Evolutionary conservation across 2,888 invertebrate species (phyloP), one percentile per base, ranked within the genome.

Genomic region (Sesia bembeciformis): DNA sequence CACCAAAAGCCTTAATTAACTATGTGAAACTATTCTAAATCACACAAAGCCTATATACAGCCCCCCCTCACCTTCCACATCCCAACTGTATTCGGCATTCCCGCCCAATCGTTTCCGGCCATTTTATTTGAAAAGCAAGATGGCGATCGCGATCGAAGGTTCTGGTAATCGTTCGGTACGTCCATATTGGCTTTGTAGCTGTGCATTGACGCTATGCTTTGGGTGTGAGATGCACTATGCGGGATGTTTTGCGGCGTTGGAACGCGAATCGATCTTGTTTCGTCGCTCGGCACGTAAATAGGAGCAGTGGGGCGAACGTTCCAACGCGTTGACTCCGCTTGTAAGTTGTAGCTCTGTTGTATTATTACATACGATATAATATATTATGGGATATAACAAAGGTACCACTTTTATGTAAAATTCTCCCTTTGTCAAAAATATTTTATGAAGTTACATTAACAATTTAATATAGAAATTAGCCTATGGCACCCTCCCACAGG

Each of bases 31-130:
- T 46, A 46, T n/a, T 8, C 46, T 8, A 46, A 46, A 8, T 46
- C 74, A 76, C 73, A 71, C 72, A 74, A 78, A 63, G 60, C 71
- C 74, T 74, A 71, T 64, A 68, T 67, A 68, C 68, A 70, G 46
- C 46, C 46, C 77, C 84, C 88, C 88, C 90, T 90, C 90, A 90
- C 90, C 90, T 90, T 90, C 90, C 90, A 90, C 58, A 84, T 78
- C 64, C 82, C 76, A 60, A 76, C 76, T 56, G 81, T 76, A 63
- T 84, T 87, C 68, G 84, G 81, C 76, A 86, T 79, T 60, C 85
- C 73, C 65, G 86, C 83, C 90, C 90, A 90, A 65, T 88, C 90
- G 78, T 86, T 87, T 62, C 80, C 80, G 66, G 86, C 84, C 90
- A 90, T 89, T 60, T 90, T 90, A 76, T 88, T 89, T 0, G 89